Percentiles rank a stretch among this genome's conserved stretches.
Conservation (phyloP, 1,140 invertebrate genomes). For the Gyrodactylus bullatarudis region DNA sequence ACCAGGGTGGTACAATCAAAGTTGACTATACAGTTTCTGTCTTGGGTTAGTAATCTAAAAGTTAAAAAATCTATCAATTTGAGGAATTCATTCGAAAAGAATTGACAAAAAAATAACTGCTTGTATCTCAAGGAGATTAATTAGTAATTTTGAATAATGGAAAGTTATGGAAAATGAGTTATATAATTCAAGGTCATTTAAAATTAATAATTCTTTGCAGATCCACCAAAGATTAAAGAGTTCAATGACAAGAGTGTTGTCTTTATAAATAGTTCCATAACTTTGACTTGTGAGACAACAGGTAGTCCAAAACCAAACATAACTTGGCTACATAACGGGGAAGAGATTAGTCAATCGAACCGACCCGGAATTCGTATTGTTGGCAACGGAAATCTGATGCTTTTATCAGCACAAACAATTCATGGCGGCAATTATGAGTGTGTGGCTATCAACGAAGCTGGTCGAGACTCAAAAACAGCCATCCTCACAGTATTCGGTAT, state of each 20-base stretch:
- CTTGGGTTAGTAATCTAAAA: too few relatives aligned
- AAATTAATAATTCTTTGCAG: neutral
- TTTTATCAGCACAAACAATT: conserved; percentile 7
- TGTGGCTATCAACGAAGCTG: conserved; percentile 10
- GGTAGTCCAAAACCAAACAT: conserved; percentile 16
- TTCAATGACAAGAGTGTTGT: conserved; percentile 2
- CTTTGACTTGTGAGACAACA: conserved; percentile 14
- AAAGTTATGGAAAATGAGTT: too few relatives aligned
- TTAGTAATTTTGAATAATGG: too few relatives aligned
- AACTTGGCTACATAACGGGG: conserved; percentile 12
- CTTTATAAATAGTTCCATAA: neutral
- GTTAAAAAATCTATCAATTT: too few relatives aligned
- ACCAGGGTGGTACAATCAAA: conserved; percentile 16
- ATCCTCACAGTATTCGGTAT: conserved; percentile 1
- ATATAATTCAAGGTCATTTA: neutral
- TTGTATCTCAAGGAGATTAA: too few relatives aligned
- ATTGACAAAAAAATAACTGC: too few relatives aligned
- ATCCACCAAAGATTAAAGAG: neutral
- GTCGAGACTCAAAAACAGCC: conserved; percentile 5
- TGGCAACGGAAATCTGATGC: neutral
- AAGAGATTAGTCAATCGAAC: neutral
- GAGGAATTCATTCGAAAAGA: too few relatives aligned
- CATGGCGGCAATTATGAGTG: conserved; percentile 10
- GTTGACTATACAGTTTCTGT: neutral
- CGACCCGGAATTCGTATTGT: neutral